A percentile compares a stretch with the other conserved stretches of the same genome.
These are phyloP conservation scores for Cassiopea xamachana DNA, from an alignment of 30 jellyfish, hydroid and myxozoan genomes.

Conservation along the genomic window DNA sequence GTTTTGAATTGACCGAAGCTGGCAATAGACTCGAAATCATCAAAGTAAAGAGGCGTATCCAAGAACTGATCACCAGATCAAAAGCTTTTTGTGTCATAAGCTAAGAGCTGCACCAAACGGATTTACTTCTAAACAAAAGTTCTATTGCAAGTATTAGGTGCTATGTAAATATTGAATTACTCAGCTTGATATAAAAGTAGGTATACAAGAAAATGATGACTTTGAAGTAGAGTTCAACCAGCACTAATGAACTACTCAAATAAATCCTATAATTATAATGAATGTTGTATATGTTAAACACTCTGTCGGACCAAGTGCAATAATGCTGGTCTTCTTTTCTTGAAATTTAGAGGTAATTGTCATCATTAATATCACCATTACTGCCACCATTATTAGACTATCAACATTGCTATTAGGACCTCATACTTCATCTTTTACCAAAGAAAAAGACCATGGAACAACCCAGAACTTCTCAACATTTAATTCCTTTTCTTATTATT, in stretches of 20 bases:
- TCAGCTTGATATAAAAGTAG: background rate
- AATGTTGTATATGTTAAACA: too few relatives aligned
- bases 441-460: too few relatives aligned
- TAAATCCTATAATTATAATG: too few relatives aligned
- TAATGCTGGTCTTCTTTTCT: too few relatives aligned
- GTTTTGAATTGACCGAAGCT: background rate
- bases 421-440: too few relatives aligned
- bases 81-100: background rate
- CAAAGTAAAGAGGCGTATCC: background rate
- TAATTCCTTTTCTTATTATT: too few relatives aligned
- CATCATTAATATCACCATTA: too few relatives aligned
- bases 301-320: too few relatives aligned
- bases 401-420: too few relatives aligned
- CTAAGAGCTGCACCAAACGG: conserved; percentile 1
- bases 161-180: background rate
- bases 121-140: background rate
- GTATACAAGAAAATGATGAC: background rate
- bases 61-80: background rate
- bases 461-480: too few relatives aligned
- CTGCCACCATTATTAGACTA: too few relatives aligned
- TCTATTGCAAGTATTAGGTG: background rate
- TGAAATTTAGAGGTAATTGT: too few relatives aligned
- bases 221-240: background rate
- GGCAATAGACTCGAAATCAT: background rate
- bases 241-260: background rate